Evolutionary conservation across 2,113 vertebrate genomes (phyloP).

Genomic region (Neotoma lepida): DNA sequence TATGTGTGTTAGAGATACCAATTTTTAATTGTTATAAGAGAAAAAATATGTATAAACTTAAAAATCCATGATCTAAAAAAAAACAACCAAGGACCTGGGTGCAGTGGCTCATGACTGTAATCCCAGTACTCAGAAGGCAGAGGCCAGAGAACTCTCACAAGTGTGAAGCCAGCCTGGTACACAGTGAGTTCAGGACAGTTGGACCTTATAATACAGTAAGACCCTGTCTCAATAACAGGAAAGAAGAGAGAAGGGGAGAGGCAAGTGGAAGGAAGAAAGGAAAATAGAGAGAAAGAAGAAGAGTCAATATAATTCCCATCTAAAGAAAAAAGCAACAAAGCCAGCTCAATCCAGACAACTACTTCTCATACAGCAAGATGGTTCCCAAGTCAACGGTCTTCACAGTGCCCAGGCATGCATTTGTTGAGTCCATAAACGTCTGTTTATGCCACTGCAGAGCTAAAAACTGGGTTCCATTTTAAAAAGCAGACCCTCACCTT

Average conservation of each 20-base stretch:
- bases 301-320: background rate
- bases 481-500: background rate
- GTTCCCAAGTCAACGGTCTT: background rate
- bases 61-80: background rate
- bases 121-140: background rate
- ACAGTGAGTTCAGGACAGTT: background rate
- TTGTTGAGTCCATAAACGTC: background rate
- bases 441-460: background rate
- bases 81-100: background rate
- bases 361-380: background rate
- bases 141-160: background rate
- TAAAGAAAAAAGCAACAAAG: background rate
- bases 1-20: background rate
- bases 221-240: background rate
- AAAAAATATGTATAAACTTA: background rate
- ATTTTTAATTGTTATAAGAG: background rate
- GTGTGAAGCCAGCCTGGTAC: background rate
- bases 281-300: background rate
- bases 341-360: background rate
- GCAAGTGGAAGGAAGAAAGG: background rate
- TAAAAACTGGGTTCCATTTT: background rate
- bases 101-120: background rate
- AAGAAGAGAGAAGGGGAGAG: background rate
- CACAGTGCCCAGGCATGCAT: accelerated
- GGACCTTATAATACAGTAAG: background rate